Percentiles rank a stretch among this genome's conserved stretches.
Conservation (phyloP, 1,140 invertebrate species). For the Cydia fagiglandana region DNA sequence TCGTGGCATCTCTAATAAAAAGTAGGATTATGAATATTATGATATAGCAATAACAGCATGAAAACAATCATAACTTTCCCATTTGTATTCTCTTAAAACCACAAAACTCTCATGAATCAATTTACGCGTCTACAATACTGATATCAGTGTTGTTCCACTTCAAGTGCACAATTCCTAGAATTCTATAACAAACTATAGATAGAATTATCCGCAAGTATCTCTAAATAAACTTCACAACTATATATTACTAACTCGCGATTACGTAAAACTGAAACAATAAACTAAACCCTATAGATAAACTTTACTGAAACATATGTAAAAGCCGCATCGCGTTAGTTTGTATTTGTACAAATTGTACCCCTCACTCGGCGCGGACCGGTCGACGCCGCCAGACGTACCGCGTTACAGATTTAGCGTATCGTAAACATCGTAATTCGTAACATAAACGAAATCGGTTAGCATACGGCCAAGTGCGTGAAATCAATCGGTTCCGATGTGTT, state of each 20-base stretch:
- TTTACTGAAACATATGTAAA: conserved; percentile 17
- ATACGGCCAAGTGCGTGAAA: conserved; percentile 45
- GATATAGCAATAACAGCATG: not conserved
- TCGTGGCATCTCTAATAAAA: too few species aligned
- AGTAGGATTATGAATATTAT: too few species aligned
- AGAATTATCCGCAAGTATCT: not conserved
- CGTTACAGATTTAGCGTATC: conserved; percentile 32
- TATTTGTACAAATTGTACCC: not conserved
- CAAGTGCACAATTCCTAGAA: not conserved
- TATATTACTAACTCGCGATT: not conserved
- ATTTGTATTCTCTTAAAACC: not conserved
- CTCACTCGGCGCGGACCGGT: not conserved
- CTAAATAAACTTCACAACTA: not conserved
- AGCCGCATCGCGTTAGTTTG: not conserved
- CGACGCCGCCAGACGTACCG: not conserved
- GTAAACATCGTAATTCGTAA: conserved; percentile 37
- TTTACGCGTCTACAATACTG: not conserved
- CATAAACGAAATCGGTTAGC: conserved; percentile 36
- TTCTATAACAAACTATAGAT: not conserved
- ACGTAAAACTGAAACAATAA: conserved; percentile 22
- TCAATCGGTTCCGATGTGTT: conserved; percentile 40
- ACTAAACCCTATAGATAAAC: conserved; percentile 29
- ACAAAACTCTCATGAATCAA: not conserved
- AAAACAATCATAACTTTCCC: not conserved
- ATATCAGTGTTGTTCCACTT: not conserved